Percentiles rank a stretch among this genome's conserved stretches.
phyloP scores from a whole-genome alignment of 2,888 invertebrate genomes.

The Allygus modestus region DNA sequence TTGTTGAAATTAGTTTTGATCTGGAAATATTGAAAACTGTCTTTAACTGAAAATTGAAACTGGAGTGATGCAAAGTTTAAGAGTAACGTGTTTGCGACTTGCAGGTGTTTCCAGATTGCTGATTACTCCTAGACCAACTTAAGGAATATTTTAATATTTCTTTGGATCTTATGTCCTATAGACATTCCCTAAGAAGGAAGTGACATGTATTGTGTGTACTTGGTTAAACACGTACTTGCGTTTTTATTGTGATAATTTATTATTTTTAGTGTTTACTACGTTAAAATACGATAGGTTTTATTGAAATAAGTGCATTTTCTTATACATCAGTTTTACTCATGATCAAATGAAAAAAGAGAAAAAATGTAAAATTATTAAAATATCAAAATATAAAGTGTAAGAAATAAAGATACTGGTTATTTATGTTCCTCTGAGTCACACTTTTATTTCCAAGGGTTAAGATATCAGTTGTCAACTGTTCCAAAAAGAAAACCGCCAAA shows the following conservation, averaged over 20 bases:
- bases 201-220: constrained; percentile 25
- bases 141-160: constrained; percentile 33
- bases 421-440: not conserved
- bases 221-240: constrained; percentile 38
- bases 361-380: not conserved
- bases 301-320: not conserved
- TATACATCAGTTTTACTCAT: not conserved
- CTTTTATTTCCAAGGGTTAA: not conserved
- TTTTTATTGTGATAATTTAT: constrained; percentile 44
- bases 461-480: too few relatives aligned
- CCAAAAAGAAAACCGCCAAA: too few relatives aligned
- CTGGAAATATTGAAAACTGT: too few relatives aligned
- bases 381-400: constrained; percentile 32
- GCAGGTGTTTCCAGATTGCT: constrained; percentile 16
- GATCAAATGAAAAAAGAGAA: not conserved
- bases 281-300: constrained; percentile 13
- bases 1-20: not conserved
- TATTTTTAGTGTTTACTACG: constrained; percentile 34
- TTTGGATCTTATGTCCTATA: not conserved
- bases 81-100: constrained; percentile 34
- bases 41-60: not conserved
- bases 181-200: constrained; percentile 33
- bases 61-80: not conserved
- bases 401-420: constrained; percentile 21
- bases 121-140: constrained; percentile 40